A percentile compares a stretch with the other conserved stretches of the same genome.
These are phyloP conservation scores for Lycorma delicatula DNA, from an alignment of 1,140 invertebrate species.

Conservation along the genomic window DNA sequence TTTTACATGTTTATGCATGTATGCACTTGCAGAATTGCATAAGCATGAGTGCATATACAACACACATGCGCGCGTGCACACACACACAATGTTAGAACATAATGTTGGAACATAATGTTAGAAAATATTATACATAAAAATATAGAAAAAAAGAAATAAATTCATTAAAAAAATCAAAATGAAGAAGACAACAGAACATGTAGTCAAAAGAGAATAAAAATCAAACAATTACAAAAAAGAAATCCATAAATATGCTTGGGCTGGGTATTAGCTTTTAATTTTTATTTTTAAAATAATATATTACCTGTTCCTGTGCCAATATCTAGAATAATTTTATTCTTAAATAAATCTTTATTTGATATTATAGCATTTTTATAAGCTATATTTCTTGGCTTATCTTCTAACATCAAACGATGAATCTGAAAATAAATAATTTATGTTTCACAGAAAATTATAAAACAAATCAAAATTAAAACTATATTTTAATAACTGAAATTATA, in stretches of 20 bases:
- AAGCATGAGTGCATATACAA: too few species aligned
- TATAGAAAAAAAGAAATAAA: background rate
- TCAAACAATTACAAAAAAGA: background rate
- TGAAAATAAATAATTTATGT: conserved; percentile 31
- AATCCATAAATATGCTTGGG: background rate
- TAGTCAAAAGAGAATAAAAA: background rate
- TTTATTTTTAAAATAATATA: conserved; percentile 20
- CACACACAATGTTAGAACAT: too few species aligned
- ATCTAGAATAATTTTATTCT: conserved; percentile 79
- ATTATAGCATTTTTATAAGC: conserved; percentile 89
- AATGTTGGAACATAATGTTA: too few species aligned
- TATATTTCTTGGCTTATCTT: conserved; percentile 80
- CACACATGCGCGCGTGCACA: too few species aligned
- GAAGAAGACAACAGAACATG: background rate
- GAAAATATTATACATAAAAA: background rate
- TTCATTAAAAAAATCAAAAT: background rate
- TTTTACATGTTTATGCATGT: too few species aligned
- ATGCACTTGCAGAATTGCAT: too few species aligned
- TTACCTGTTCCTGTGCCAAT: conserved; percentile 77
- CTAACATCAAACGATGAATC: conserved; percentile 70
- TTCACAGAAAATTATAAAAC: background rate
- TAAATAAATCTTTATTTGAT: conserved; percentile 60
- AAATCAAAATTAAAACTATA: background rate
- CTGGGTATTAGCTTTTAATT: conserved; percentile 8
- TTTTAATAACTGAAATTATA: background rate